Evolutionary conservation across 2,113 vertebrate species (phyloP).

Genomic region (Spheniscus mendiculus): DNA sequence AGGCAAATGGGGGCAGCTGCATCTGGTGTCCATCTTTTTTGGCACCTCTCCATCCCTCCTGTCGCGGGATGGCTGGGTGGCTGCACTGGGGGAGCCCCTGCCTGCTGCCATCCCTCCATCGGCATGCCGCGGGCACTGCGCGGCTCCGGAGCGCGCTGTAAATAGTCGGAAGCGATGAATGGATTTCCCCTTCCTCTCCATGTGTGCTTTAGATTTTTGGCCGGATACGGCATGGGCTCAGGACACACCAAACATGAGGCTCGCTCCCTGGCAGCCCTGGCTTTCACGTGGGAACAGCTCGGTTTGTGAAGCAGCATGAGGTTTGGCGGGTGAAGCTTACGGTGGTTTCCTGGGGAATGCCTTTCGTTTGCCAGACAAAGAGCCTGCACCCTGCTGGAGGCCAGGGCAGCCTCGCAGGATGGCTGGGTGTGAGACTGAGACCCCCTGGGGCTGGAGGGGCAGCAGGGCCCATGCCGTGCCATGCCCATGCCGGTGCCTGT

Average conservation of each 20-base stretch:
- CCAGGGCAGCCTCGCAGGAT: neutral
- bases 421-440: neutral
- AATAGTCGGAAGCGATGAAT: slow-evolving; percentile 70
- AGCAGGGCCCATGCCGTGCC: accelerated
- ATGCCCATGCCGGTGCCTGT: accelerated
- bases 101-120: neutral
- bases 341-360: neutral
- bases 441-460: neutral
- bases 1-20: neutral
- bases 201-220: slow-evolving; percentile 66
- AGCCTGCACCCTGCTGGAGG: accelerated
- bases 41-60: neutral
- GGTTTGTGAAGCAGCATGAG: neutral
- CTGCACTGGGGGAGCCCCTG: neutral
- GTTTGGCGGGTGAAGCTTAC: neutral
- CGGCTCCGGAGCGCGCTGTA: neutral
- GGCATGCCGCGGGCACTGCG: neutral
- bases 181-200: slow-evolving; percentile 66
- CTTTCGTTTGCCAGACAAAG: neutral
- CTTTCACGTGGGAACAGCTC: slow-evolving; percentile 20
- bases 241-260: slow-evolving; percentile 47
- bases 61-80: accelerated
- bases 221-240: slow-evolving; percentile 19
- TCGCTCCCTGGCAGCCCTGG: neutral
- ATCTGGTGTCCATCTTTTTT: neutral